Evolutionary conservation across 2,113 vertebrate species (phyloP), one percentile per base, ranked within the genome.

Genomic region (Percina caprodes): DNA sequence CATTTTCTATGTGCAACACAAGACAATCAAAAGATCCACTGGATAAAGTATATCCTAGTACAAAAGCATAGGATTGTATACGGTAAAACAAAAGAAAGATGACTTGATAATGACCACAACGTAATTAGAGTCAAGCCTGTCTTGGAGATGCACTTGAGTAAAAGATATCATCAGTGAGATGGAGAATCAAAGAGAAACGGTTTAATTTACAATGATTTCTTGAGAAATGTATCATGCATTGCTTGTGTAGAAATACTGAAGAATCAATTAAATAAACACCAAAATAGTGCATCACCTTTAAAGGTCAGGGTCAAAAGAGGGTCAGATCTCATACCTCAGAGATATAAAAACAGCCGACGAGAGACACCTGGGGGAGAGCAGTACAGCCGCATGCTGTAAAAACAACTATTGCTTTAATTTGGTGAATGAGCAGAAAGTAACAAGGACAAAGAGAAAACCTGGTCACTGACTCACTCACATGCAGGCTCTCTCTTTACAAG

Each of bases 341-440:
- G 35, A 85, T 79, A 78, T 35, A 77, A 62, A 65, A 65, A 46
- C 52, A 71, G 59, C 77, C 54, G 56, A 68, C 8, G 58, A 87
- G 46, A 54, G 49, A 58, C 45, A 79, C 56, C 61, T 23, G 14
- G 60, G 58, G 83, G 67, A 63, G 73, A 58, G 62, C 21, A 39
- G 69, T 26, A 60, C 69, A 82, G 59, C 60, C 39, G 59, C 8
- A 30, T 71, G 77, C 78, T 84, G 69, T 12, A 16, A 68, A 79
- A 84, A 84, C 0, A 87, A 82, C 90, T 94, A 94, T 95, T 95
- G 92, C 94, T 95, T 94, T 86, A 55, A 89, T 92, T 87, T 89
- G 77, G 77, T 91, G 78, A 92, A 77, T 69, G 83, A 92, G 82
- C 72, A 74, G 69, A 79, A 54, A 73, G 33, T 19, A 78, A 73